Evolutionary conservation across 2,888 invertebrate species (phyloP), one percentile per base, ranked within the genome.

Genomic region (Prostheceraeus crozeri): DNA sequence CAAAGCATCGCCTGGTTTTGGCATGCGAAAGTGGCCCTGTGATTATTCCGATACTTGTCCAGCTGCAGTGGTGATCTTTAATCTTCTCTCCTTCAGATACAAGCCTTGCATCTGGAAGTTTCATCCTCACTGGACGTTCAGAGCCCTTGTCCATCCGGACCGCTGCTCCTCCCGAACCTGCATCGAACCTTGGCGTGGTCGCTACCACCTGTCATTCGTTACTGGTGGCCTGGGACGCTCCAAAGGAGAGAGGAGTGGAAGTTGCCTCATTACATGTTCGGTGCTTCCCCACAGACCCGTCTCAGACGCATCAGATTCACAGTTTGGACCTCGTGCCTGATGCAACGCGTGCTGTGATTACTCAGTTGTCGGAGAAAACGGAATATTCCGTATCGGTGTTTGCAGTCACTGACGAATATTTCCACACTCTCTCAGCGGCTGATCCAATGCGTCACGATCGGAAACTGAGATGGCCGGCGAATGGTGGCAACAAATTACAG

Each of bases 331-430:
- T 71, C 2, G 65, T 71, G 45, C 72, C 74, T 11, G 72, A 73
- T 63, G 66, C 69, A 23, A 70, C 68, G n/a, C 62, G 60, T 2
- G 69, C 69, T 8, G 67, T 68, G 23, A 61, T 76, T 6, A 68
- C 70, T 27, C 67, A 68, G 35, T 66, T 76, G 2, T 56, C 65
- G 36, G 76, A 76, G 62, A 70, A 71, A 56, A 74, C 73, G 2
- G 72, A 72, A 60, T 76, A 76, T 63, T 66, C 71, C 45, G 62
- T 75, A 54, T 68, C 70, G 14, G 69, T 76, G 3, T 72, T 73
- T 16, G 73, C 73, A 1, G 67, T 76, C 27, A 76, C 75, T 2
- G 72, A 73, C 36, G 75, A 76, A 65, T 76, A 71, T 65, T 75
- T 76, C 65, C 71, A 73, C 58, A 66, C 70, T 48, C 68, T 75